Conservation (phyloP, 2,888 invertebrate genomes). For the Spodoptera exigua region DNA sequence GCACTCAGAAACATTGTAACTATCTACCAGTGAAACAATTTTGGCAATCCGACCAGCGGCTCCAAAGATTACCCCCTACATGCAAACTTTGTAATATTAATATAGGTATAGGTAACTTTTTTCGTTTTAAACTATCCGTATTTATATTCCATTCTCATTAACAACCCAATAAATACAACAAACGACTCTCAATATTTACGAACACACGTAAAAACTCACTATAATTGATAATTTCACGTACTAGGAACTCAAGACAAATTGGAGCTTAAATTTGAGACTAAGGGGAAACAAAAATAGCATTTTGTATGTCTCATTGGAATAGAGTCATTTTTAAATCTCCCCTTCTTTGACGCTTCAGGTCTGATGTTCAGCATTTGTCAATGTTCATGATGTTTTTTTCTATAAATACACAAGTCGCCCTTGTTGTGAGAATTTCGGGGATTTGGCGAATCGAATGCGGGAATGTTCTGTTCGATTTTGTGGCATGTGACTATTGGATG, state of each 20-base stretch:
- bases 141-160: too few species aligned
- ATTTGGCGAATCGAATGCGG: conserved; percentile 47
- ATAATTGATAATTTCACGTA: conserved; percentile 29
- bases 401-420: conserved; percentile 58
- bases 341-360: conserved; percentile 64
- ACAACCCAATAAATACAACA: not conserved
- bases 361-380: conserved; percentile 80
- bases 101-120: too few species aligned
- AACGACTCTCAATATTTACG: not conserved
- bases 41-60: too few species aligned
- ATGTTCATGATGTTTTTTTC: conserved; percentile 72
- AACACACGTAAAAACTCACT: conserved; percentile 12
- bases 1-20: too few species aligned
- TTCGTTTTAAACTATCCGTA: too few species aligned
- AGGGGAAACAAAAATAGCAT: conserved; percentile 71
- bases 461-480: conserved; percentile 18
- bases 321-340: conserved; percentile 80
- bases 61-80: too few species aligned
- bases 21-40: too few species aligned
- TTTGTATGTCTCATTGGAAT: conserved; percentile 73
- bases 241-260: conserved; percentile 61
- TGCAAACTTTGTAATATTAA: too few species aligned
- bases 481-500: not conserved
- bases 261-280: conserved; percentile 62
- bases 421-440: conserved; percentile 40